Evolutionary conservation across 2,888 invertebrate genomes (phyloP).

Genomic region (Celastrina argiolus): DNA sequence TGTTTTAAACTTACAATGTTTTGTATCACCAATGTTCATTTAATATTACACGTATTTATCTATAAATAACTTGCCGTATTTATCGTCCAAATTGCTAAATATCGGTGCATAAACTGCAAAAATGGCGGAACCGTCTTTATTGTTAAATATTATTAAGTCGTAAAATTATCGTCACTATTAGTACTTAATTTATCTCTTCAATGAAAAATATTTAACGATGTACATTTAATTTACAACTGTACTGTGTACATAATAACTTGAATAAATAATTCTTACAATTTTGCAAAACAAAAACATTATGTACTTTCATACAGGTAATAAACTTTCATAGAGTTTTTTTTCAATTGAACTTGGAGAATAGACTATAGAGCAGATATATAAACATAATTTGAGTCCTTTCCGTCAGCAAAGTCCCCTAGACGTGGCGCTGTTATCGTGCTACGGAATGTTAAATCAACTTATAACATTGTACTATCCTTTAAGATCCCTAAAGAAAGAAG

Average conservation of each 20-base stretch:
- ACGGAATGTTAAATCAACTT: too few species aligned
- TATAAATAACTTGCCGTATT: not conserved
- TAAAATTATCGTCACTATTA: slow-evolving; percentile 5
- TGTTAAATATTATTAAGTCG: not conserved
- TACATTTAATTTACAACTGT: not conserved
- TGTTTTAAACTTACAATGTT: not conserved
- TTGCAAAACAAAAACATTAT: slow-evolving; percentile 20
- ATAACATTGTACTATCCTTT: too few species aligned
- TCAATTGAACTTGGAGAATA: too few species aligned
- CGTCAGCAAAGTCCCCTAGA: too few species aligned
- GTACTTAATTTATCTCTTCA: not conserved
- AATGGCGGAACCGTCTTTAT: slow-evolving; percentile 17
- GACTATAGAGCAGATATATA: too few species aligned
- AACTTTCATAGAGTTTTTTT: not conserved
- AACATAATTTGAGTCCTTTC: too few species aligned
- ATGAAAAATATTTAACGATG: not conserved
- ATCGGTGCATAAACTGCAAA: slow-evolving; percentile 26
- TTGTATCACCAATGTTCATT: slow-evolving; percentile 30
- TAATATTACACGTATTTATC: slow-evolving; percentile 28
- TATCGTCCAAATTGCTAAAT: slow-evolving; percentile 29
- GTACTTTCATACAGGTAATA: not conserved
- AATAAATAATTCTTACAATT: not conserved
- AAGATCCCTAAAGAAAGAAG: too few species aligned
- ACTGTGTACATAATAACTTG: not conserved
- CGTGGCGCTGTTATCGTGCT: too few species aligned